Conservation (phyloP, 2,113 vertebrate genomes). For the Cryptotis parvus region DNA sequence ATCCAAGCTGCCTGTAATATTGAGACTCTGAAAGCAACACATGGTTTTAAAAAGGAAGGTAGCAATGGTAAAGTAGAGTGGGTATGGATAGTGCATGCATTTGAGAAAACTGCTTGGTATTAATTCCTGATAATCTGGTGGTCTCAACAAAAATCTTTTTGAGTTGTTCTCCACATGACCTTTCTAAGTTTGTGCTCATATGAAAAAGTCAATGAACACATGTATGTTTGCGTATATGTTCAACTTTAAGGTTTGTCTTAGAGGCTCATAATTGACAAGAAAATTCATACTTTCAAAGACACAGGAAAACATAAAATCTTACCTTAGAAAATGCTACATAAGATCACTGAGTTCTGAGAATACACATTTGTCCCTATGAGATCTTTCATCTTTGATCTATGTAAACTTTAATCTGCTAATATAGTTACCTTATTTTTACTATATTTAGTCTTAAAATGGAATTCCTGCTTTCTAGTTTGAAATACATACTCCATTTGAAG, state of each 20-base stretch:
- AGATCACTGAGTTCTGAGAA: background rate
- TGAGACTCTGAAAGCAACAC: background rate
- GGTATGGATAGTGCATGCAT: background rate
- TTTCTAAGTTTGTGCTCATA: background rate
- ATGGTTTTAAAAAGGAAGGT: background rate
- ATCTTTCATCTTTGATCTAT: background rate
- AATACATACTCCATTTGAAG: background rate
- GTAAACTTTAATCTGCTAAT: background rate
- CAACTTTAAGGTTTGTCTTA: background rate
- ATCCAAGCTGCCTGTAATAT: constrained; percentile 3
- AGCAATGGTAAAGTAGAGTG: no score
- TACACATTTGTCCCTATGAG: background rate
- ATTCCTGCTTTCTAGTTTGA: background rate
- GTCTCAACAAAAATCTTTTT: background rate
- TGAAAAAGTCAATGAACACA: background rate
- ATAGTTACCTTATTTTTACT: background rate
- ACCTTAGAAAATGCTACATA: background rate
- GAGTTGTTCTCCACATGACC: background rate
- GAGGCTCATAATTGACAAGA: background rate
- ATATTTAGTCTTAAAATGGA: background rate
- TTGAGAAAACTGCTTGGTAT: background rate
- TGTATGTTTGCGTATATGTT: background rate
- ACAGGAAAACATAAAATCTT: background rate
- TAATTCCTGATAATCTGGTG: background rate
- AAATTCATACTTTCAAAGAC: background rate